Base-by-base conservation (phyloP, 2,888 invertebrate species). In the Heliothis peltigera region DNA sequence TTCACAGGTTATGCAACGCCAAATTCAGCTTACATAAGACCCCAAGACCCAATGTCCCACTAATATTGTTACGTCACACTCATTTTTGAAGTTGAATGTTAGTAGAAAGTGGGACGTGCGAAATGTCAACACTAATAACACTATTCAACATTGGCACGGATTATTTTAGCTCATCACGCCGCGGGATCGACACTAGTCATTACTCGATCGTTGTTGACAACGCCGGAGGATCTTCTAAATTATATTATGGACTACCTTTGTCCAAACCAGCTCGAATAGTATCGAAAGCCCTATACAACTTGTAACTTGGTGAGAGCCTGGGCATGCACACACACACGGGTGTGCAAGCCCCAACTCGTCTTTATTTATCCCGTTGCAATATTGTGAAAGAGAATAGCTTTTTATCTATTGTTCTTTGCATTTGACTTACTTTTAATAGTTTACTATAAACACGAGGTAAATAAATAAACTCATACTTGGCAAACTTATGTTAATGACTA, bases 31-130 rank as follows among this genome's bases (percentile, higher is more conserved):
- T 94, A 86, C 89, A 87, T 87, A 94, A 94, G 80, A 84, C 89
- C 79, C 86, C 92, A 76, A 92, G 93, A 94, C 94, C 94, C 84
- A 92, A 93, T 94, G 92, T 92, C 92, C 93, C 89, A 94, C 88
- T 92, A 88, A 88, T 75, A 75, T 21, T 49, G 81, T 94, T 93
- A 89, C 90, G 85, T 92, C 89, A 93, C 81, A 81, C 83, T 82
- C 82, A 87, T 88, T 91, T 90, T 92, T 90, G 89, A 89, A 89
- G 89, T 92, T 92, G 90, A 92, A 91, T 92, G 92, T 89, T 91
- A 90, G 84, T 87, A 84, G 90, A 91, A 93, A 92, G 92, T 93
- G 75, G 91, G 87, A 86, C 94, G 92, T 92, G 92, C 87, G 92
- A 94, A 92, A 86, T 89, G 88, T 87, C 88, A 88, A 82, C 82